Conservation (phyloP, 2,797 vertebrate genomes). For the Coccyzus lansbergi region DNA sequence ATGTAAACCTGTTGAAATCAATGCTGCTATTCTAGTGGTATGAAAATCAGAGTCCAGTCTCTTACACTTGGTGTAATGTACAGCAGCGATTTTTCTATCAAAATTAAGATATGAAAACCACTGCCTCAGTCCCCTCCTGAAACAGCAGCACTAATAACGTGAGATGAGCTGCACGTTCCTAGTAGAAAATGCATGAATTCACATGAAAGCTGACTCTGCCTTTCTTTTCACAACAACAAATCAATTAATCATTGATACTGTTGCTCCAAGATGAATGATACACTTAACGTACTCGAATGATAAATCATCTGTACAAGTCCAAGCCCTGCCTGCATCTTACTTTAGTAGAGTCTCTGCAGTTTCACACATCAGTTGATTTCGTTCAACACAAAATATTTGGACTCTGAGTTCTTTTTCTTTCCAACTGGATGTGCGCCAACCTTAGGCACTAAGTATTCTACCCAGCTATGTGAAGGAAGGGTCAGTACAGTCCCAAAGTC, state of each 20-base stretch:
- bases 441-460: background rate
- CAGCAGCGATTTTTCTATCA: background rate
- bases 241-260: slow-evolving; percentile 19
- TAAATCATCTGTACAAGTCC: slow-evolving; percentile 17
- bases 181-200: slow-evolving; percentile 5
- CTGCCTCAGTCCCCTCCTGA: background rate
- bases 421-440: background rate
- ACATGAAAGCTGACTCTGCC: background rate
- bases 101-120: background rate
- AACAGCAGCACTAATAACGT: background rate
- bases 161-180: background rate
- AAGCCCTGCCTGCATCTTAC: background rate
- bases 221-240: background rate
- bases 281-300: background rate
- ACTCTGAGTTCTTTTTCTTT: background rate
- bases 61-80: background rate
- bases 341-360: background rate
- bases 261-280: slow-evolving; percentile 30
- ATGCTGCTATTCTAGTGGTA: background rate
- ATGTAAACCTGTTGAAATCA: background rate
- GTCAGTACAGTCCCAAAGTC: background rate
- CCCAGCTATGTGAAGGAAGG: background rate
- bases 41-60: background rate
- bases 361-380: background rate
- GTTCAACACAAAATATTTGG: background rate